Percentiles rank a stretch among this genome's conserved stretches.
phyloP scores from a whole-genome alignment of 2,797 vertebrate species.

The Acridotheres tristis region DNA sequence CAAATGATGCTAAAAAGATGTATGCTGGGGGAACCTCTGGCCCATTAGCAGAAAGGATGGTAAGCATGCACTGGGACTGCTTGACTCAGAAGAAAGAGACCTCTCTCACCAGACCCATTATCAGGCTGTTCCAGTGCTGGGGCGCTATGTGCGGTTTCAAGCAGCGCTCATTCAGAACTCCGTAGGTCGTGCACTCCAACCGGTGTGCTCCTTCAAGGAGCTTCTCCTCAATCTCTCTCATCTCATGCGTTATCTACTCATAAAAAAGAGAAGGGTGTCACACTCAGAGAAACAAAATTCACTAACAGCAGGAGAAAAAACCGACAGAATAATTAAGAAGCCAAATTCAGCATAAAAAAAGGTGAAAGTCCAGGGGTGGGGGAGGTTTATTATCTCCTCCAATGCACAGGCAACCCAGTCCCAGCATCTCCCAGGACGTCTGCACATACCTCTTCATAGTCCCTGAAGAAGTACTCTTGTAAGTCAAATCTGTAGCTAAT shows the following conservation, averaged over 20 bases:
- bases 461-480: conserved; percentile 73
- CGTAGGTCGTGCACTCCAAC: conserved; percentile 79
- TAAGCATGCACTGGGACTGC: neutral
- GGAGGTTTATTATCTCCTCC: neutral
- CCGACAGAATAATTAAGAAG: neutral
- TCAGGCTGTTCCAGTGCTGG: conserved; percentile 83
- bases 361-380: neutral
- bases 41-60: neutral
- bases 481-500: conserved; percentile 50
- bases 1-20: neutral
- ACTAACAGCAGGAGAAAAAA: neutral
- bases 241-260: conserved; percentile 76
- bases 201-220: conserved; percentile 60
- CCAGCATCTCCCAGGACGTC: neutral
- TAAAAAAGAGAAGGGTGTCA: neutral
- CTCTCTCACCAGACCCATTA: conserved; percentile 33
- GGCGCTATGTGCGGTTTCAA: conserved; percentile 75
- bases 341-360: neutral
- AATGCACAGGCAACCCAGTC: neutral
- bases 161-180: conserved; percentile 79
- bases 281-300: neutral
- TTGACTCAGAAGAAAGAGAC: neutral
- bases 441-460: conserved; percentile 78
- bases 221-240: conserved; percentile 69
- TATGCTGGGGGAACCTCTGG: neutral